Evolutionary conservation across 2,113 vertebrate genomes (phyloP), one percentile per base, ranked within the genome.

Genomic region (Tonatia bakeri): DNA sequence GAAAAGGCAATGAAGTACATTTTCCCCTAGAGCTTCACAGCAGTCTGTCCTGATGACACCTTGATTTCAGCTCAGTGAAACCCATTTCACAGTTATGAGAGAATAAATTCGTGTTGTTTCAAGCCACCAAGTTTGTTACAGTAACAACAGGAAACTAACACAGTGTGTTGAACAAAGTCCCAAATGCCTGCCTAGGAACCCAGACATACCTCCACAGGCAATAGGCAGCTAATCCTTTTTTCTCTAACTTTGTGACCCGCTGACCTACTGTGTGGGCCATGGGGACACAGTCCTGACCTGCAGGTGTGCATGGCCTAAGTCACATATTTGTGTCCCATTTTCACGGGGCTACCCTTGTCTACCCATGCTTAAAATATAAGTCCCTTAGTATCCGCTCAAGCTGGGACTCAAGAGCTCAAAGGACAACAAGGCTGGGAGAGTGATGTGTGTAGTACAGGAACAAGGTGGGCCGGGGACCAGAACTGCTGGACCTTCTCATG

Each of bases 401-500:
- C 20, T 3, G 17, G 45, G 33, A 17, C 16, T 77, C 7, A 56
- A 33, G 36, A 61, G 31, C 20, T 59, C n/a, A 43, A 31, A 90
- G 75, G 40, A 4, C 61, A 65, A n/a, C 1, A 61, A 59, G 11
- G 59, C 40, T 38, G 7, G 36, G 15, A 10, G 12, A 91, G 38
- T 33, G 31, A 38, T 0, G 11, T 20, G n/a, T 33, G 31, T 0
- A 1, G 43, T 36, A 11, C 26, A 54, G 65, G 20, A 70, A 28
- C 10, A 20, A 67, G 13, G 65, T 4, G 19, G 54, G 38, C 40
- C 12, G 45, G 38, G 22, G 70, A 33, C 36, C 36, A 40, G 88
- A 61, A 40, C 38, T 3, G 1, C 17, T 43, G 14, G 26, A 3
- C 1, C 1, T 10, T 69, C 36, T 54, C 1, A 2, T 17, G n/a